These are phyloP conservation scores for Eristalis tenax DNA, from an alignment of 2,888 invertebrate species.

Conservation along the genomic window DNA sequence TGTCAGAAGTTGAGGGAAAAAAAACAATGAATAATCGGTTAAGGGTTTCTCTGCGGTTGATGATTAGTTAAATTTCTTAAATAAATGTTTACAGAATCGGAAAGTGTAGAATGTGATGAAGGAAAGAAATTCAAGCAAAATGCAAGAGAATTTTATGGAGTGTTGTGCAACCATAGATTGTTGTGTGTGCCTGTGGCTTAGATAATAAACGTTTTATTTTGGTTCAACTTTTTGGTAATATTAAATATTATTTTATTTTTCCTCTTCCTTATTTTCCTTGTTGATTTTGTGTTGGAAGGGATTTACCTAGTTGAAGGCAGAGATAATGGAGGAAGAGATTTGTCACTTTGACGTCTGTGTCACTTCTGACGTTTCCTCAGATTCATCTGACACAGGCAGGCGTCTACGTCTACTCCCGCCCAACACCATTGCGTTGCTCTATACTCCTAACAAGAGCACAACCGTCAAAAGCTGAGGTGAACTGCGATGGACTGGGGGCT, in stretches of 20 bases:
- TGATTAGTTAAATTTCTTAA: slow-evolving; percentile 56
- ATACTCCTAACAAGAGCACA: too few species aligned
- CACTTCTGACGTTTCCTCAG: too few species aligned
- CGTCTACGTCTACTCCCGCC: too few species aligned
- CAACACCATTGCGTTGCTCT: too few species aligned
- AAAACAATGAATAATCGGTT: slow-evolving; percentile 3
- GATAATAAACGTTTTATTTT: slow-evolving; percentile 59
- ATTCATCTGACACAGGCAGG: too few species aligned
- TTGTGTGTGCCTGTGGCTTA: slow-evolving; percentile 56
- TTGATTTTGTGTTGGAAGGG: background rate
- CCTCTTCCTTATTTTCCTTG: background rate
- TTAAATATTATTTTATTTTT: slow-evolving; percentile 21
- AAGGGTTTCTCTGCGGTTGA: slow-evolving; percentile 60
- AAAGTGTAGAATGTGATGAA: background rate
- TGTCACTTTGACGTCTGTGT: too few species aligned
- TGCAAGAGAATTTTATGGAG: slow-evolving; percentile 20
- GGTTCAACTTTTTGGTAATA: slow-evolving; percentile 47
- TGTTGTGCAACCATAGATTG: slow-evolving; percentile 42
- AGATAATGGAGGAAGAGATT: too few species aligned
- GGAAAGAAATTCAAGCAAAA: slow-evolving; percentile 13
- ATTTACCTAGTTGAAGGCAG: too few species aligned
- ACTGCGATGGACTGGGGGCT: too few species aligned
- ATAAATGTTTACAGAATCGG: slow-evolving; percentile 22
- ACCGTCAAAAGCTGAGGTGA: too few species aligned
- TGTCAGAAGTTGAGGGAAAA: background rate